These are phyloP conservation scores for Callyntrura guangdongensis DNA, from an alignment of 2,888 invertebrate species.

Conservation along the genomic window DNA sequence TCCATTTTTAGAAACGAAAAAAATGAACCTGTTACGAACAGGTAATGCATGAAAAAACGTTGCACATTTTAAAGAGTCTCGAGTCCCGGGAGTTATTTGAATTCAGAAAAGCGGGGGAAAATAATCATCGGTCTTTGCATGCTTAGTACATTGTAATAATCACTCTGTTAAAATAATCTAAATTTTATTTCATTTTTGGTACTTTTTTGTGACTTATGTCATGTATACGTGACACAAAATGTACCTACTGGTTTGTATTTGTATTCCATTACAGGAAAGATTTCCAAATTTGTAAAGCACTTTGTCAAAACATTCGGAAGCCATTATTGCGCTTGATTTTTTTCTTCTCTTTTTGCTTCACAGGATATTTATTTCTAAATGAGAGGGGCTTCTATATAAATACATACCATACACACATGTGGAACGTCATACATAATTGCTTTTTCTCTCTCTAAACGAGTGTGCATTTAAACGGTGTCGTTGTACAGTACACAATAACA, in stretches of 20 bases:
- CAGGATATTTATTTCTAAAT: conserved; percentile 39
- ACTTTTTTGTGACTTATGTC: neutral
- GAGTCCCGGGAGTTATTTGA: too few relatives aligned
- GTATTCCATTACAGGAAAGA: conserved; percentile 1
- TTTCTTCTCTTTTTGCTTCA: conserved; percentile 6
- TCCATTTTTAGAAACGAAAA: conserved; percentile 49
- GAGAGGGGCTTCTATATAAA: neutral
- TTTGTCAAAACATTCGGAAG: conserved; percentile 71
- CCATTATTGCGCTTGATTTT: conserved; percentile 56
- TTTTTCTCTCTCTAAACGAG: conserved; percentile 8
- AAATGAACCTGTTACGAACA: conserved; percentile 47
- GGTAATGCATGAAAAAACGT: neutral
- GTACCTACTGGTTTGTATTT: neutral
- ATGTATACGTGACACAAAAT: neutral
- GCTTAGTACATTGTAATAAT: too few relatives aligned
- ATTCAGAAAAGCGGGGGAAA: too few relatives aligned
- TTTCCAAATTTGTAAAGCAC: conserved; percentile 24
- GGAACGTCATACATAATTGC: conserved; percentile 8
- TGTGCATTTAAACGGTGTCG: neutral
- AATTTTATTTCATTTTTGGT: too few relatives aligned
- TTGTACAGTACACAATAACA: conserved; percentile 21
- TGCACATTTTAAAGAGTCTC: too few relatives aligned
- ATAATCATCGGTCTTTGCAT: too few relatives aligned
- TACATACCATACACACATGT: neutral
- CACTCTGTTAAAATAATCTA: too few relatives aligned